Conservation (phyloP, 2,797 vertebrate genomes). For the Esox masquinongy region DNA sequence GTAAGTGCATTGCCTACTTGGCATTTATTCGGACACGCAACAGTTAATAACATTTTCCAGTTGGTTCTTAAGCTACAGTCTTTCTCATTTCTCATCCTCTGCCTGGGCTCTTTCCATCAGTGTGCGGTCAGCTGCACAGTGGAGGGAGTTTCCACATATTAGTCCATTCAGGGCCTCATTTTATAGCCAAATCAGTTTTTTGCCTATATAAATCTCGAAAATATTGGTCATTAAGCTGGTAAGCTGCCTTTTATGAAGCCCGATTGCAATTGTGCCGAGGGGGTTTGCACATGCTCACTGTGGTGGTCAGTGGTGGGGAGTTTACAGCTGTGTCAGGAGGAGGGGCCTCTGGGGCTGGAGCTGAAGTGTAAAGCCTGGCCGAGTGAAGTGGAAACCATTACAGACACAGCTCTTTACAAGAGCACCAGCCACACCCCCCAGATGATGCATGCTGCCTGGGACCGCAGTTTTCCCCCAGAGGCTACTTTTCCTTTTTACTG, state of each 20-base stretch:
- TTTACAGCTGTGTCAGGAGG: conserved; percentile 23
- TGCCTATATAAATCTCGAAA: conserved; percentile 44
- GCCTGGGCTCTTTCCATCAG: conserved; percentile 43
- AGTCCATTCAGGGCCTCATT: conserved; percentile 44
- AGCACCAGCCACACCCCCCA: conserved; percentile 45
- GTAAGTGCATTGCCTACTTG: conserved; percentile 64
- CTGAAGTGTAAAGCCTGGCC: conserved; percentile 36
- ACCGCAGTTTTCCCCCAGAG: conserved; percentile 16
- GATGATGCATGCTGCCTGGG: conserved; percentile 25
- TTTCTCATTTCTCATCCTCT: neutral
- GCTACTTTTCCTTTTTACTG: conserved; percentile 18
- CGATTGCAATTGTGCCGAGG: conserved; percentile 43
- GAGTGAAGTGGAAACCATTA: conserved; percentile 74
- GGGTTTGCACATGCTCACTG: conserved; percentile 49
- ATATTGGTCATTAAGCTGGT: conserved; percentile 53
- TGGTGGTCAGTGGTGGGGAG: conserved; percentile 26
- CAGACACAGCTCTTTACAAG: conserved; percentile 65
- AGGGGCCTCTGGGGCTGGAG: conserved; percentile 25
- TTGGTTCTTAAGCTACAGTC: conserved; percentile 8
- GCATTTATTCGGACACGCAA: conserved; percentile 18
- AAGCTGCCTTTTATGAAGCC: conserved; percentile 31
- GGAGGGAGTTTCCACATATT: conserved; percentile 35
- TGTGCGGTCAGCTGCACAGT: conserved; percentile 30
- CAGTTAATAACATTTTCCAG: conserved; percentile 7
- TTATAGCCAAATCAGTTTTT: conserved; percentile 36